Evolutionary conservation across 2,888 invertebrate genomes (phyloP), one percentile per base, ranked within the genome.

Genomic region (Brenthis ino): DNA sequence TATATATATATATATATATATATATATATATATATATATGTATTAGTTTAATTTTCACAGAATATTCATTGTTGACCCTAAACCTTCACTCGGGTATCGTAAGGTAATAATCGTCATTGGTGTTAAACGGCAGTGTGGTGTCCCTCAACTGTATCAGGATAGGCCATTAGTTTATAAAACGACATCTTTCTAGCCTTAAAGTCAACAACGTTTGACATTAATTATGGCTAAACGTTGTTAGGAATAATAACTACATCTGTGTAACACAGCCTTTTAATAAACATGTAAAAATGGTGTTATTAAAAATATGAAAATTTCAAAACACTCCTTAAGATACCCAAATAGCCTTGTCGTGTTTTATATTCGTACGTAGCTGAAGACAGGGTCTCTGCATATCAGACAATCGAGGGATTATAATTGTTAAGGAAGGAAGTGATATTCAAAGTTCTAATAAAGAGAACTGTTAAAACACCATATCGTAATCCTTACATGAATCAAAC

Each of bases 351-450:
- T 56, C 51, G 57, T 54, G 11, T 33, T 51, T 53, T 24, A 43
- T 58, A 50, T 47, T 57, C 65, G 63, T 84, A 87, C 89, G 89
- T 85, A 89, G 91, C 91, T 90, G 92, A 92, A 80, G 90, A 91
- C 83, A 85, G 88, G 91, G 84, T 77, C 85, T 80, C 91, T 93
- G 92, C 92, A 82, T 88, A 81, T 91, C 91, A 89, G 92, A 93
- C 85, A 90, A 83, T 81, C 74, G 91, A 92, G 91, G 92, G 89
- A 77, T 63, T 28, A 8, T 24, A 66, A 79, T 82, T 88, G 88
- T 80, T 75, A 79, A 78, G 71, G 76, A 74, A 80, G 87, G 85
- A 85, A 82, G 67, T 70, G 12, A 20, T 68, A 72, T 70, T 64
- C 57, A 57, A 54, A 33, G 47, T 28, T 65, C 61, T 50, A 37